Evolutionary conservation across 2,797 vertebrate species (phyloP), one percentile per base, ranked within the genome.

Genomic region (Anguilla marmorata): DNA sequence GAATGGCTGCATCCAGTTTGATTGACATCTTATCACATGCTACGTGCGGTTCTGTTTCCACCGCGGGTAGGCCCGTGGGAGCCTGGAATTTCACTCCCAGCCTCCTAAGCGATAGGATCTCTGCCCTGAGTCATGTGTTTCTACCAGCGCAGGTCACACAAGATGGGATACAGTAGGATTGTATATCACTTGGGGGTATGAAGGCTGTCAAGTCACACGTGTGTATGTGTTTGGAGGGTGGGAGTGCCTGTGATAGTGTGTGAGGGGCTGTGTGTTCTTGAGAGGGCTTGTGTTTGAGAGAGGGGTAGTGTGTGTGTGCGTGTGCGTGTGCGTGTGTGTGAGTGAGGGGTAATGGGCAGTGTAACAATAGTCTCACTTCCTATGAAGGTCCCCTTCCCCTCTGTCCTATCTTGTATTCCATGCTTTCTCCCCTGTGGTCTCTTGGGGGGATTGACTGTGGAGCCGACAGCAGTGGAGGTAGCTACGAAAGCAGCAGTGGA

Each of bases 11-110:
- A 45, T 79, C 74, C 4, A 2, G 16, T 60, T 87, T 80, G 72
- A 87, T 87, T 87, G 74, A 58, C 74, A 45, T 11, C 50, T 76
- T 33, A 37, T 87, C 86, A 83, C 54, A 33, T n/a, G 76, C 41
- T 56, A 72, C 63, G 41, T 82, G 76, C 74, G 24, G 37, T 41
- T 79, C 74, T 79, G 74, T 79, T 79, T 79, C 74, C 74, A 1
- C 74, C 37, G 4, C 2, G 37, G 16, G 27, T 7, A 6, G 41
- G 41, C 4, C 6, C 12, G 3, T 19, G 1, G 4, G 79, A 4
- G 45, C 37, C 56, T 50, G 41, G 41, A 82, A 45, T 82, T 82
- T 48, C 69, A 76, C 74, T 82, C 79, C 69, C 69, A 7, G 2
- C 24, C 79, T 79, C 45, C 79, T 37, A 50, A 19, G 41, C 3